Evolutionary conservation across 2,113 vertebrate species (phyloP).

Genomic region (Centrocercus urophasianus): DNA sequence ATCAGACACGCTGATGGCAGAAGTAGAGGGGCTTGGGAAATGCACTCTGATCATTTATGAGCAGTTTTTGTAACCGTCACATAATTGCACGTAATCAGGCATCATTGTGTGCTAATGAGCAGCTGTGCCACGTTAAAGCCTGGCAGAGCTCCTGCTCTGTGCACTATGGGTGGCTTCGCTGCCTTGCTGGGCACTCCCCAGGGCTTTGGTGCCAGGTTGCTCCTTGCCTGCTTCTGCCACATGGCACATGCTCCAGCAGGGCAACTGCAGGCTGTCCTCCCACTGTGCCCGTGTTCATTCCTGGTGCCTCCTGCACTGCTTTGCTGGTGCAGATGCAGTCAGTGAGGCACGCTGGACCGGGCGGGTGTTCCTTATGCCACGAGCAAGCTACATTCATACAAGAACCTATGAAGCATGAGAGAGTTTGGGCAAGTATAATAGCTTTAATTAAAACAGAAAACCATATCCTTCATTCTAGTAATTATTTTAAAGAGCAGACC

Average conservation of each 20-base stretch:
- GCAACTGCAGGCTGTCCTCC: too few species aligned
- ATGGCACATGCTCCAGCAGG: not conserved
- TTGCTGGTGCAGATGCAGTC: too few species aligned
- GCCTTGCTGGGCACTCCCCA: not conserved
- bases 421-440: not conserved
- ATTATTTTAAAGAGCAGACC: not conserved
- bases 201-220: not conserved
- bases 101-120: not conserved
- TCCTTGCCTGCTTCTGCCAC: not conserved
- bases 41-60: accelerated
- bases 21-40: not conserved
- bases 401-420: not conserved
- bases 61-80: not conserved
- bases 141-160: accelerated
- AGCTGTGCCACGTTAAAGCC: not conserved
- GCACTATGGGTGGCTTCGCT: accelerated
- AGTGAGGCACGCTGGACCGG: too few species aligned
- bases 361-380: accelerated
- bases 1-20: not conserved
- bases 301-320: too few species aligned
- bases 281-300: too few species aligned
- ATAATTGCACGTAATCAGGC: not conserved
- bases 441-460: not conserved
- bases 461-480: not conserved
- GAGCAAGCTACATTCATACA: not conserved